Base-by-base conservation (phyloP, 2,113 vertebrate genomes). In the Sebastes fasciatus region DNA sequence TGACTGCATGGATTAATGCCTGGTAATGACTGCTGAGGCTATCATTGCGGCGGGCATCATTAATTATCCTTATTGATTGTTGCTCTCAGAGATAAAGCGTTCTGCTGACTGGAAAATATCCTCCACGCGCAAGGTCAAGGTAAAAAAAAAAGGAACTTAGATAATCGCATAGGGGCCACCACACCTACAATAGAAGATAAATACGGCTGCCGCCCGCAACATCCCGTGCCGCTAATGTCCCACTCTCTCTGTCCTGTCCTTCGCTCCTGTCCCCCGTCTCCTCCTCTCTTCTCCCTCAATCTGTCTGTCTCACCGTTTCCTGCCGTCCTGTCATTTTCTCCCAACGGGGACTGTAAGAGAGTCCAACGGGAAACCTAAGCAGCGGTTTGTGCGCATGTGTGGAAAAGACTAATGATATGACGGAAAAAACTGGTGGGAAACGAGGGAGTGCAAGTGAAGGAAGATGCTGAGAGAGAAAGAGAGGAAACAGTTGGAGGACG, bases 21-120 rank as follows among this genome's bases (percentile, higher is more conserved):
- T 96, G 95, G 96, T 97, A 97, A 98, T 99, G 97, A 98, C 97
- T 98, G 98, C 97, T 98, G 97, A 97, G 97, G 97, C 97, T 97
- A 97, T 99, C 97, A 98, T 97, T 97, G 97, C 96, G 96, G 96
- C 97, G 96, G 97, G 98, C 98, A 98, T 99, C 98, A 99, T 99
- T 99, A 99, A 99, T 99, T 99, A 99, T 99, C 98, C 96, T 98
- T 99, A 99, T 99, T 99, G 98, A 99, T 99, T 98, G 97, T 96
- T 97, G 96, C 97, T 97, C 97, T 98, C 97, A 96, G 96, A 99
- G 98, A 98, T 98, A 98, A 98, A 99, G 97, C 97, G 96, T 97
- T 98, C 96, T 98, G 98, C 98, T 99, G 98, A 99, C 98, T 98
- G 97, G 96, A 98, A 98, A 97, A 97, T 97, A 97, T 97, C 97